A percentile compares a stretch with the other conserved stretches of the same genome.
Evolutionary conservation across 1,140 invertebrate genomes (phyloP).

Genomic region (Dreissena polymorpha): DNA sequence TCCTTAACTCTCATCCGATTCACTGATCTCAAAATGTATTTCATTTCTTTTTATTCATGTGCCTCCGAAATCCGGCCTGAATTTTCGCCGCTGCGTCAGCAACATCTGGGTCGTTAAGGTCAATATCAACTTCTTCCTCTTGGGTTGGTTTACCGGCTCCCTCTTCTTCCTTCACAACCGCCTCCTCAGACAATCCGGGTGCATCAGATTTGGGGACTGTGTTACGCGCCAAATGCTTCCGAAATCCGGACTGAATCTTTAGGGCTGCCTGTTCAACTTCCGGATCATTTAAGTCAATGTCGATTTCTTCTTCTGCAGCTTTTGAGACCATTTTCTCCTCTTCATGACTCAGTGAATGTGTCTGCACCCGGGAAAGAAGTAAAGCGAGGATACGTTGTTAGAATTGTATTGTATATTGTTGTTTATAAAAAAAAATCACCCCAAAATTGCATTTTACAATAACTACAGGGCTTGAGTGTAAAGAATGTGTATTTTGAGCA

Average conservation of each 20-base stretch:
- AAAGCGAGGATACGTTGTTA: neutral
- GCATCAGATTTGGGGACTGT: neutral
- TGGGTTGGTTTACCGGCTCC: constrained; percentile 8
- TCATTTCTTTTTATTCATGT: constrained; percentile 58
- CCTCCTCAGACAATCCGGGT: neutral
- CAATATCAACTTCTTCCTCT: constrained; percentile 70
- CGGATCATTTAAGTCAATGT: constrained; percentile 59
- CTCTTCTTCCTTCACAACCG: neutral
- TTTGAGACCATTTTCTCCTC: neutral
- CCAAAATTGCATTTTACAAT: no score
- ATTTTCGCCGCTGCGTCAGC: constrained; percentile 74
- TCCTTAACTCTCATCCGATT: no score
- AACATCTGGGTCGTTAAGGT: constrained; percentile 63
- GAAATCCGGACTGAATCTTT: constrained; percentile 67
- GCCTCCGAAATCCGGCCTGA: constrained; percentile 73
- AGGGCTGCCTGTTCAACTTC: constrained; percentile 65
- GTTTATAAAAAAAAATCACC: no score
- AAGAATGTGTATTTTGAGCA: no score
- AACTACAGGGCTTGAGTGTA: no score
- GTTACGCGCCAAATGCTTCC: neutral
- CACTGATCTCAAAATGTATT: neutral
- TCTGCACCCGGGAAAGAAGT: neutral
- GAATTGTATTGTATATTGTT: neutral
- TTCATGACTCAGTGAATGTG: no score
- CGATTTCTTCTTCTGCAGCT: constrained; percentile 33